Percentiles rank a stretch among this genome's conserved stretches.
Evolutionary conservation across 2,113 vertebrate genomes (phyloP).

Genomic region (Ancistrus triradiatus): DNA sequence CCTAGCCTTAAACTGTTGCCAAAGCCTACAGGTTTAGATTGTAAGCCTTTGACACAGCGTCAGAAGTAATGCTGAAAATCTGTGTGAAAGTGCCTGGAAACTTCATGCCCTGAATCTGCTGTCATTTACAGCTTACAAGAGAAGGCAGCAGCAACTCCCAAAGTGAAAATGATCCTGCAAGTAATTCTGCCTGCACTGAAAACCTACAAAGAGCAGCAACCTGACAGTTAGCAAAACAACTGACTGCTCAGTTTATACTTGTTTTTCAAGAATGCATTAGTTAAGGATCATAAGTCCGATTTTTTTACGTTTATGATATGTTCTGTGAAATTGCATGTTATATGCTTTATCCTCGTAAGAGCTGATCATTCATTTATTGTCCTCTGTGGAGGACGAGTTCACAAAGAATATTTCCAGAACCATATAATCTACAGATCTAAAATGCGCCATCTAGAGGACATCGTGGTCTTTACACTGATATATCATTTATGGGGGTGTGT

Average conservation of each 20-base stretch:
- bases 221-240: neutral
- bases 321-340: no score
- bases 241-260: neutral
- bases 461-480: no score
- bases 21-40: constrained; percentile 26
- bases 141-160: neutral
- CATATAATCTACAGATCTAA: no score
- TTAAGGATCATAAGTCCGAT: no score
- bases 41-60: constrained; percentile 38
- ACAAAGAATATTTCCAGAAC: no score
- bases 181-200: constrained; percentile 16
- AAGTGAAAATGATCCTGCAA: neutral
- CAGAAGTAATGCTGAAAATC: constrained; percentile 22
- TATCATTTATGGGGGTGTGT: no score
- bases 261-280: neutral
- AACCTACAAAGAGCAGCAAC: constrained; percentile 18
- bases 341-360: no score
- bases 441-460: no score
- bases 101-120: constrained; percentile 12
- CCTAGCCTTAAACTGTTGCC: constrained; percentile 18
- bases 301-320: no score
- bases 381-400: no score
- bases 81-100: constrained; percentile 27
- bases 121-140: constrained; percentile 26
- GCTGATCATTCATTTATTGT: no score